Evolutionary conservation across 2,797 vertebrate species (phyloP).

Genomic region (Enteromius paludinosus): DNA sequence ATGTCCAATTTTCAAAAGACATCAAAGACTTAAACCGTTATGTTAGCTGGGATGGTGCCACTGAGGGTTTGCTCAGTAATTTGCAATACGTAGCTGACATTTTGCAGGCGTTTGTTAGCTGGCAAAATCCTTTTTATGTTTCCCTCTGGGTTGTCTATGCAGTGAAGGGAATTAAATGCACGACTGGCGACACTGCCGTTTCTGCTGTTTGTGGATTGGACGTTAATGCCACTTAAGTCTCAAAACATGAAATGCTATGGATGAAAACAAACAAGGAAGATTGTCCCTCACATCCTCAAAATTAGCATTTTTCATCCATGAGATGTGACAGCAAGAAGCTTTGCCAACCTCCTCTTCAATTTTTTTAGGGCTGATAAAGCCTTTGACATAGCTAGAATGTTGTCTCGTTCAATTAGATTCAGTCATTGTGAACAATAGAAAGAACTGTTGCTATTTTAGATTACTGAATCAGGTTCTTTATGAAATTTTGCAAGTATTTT

Average conservation of each 20-base stretch:
- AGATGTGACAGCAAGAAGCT: constrained; percentile 9
- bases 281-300: constrained; percentile 36
- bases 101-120: constrained; percentile 58
- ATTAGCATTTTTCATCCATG: constrained; percentile 19
- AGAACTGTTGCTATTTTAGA: constrained; percentile 1
- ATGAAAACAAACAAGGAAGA: constrained; percentile 25
- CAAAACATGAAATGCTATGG: constrained; percentile 49
- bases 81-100: constrained; percentile 60
- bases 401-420: background rate
- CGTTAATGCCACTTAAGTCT: constrained; percentile 55
- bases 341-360: constrained; percentile 8
- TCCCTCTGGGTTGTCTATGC: constrained; percentile 63
- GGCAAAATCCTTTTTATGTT: constrained; percentile 56
- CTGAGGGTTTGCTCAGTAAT: constrained; percentile 39
- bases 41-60: constrained; percentile 29
- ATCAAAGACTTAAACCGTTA: constrained; percentile 25
- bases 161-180: constrained; percentile 64
- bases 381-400: constrained; percentile 16
- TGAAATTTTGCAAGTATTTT: background rate
- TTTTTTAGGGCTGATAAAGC: background rate
- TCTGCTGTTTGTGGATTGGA: constrained; percentile 54
- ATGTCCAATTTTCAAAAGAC: constrained; percentile 5
- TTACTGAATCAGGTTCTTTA: constrained; percentile 1
- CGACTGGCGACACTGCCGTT: constrained; percentile 54
- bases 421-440: constrained; percentile 6